Conservation (phyloP, 2,888 invertebrate species). For the Oscheius sp. region DNA sequence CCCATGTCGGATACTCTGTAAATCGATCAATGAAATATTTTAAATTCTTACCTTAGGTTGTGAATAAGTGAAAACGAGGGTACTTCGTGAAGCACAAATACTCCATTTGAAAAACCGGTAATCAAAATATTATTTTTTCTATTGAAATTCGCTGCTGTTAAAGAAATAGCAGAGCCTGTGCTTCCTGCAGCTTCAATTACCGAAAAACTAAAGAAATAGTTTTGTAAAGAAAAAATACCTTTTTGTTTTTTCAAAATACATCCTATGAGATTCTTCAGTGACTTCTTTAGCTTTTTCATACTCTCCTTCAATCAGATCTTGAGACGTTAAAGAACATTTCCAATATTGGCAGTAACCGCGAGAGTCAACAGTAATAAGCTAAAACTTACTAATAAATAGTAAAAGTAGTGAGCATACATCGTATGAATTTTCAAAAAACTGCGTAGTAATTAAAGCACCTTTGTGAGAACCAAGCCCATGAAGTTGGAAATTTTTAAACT, state of each 20-base stretch:
- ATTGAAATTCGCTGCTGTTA: constrained; percentile 87
- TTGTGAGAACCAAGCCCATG: constrained; percentile 85
- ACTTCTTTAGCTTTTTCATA: constrained; percentile 35
- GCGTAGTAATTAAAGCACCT: constrained; percentile 84
- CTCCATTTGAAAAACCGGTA: constrained; percentile 87
- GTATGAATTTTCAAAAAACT: constrained; percentile 85
- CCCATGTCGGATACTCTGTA: constrained; percentile 85
- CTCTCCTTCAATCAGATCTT: constrained; percentile 49
- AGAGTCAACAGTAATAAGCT: constrained; percentile 64
- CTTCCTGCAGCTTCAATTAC: constrained; percentile 61
- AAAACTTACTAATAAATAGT: constrained; percentile 15
- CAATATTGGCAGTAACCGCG: constrained; percentile 59
- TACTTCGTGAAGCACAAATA: constrained; percentile 91
- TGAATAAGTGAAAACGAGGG: constrained; percentile 92
- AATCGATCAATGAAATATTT: neutral
- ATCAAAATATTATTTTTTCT: constrained; percentile 83
- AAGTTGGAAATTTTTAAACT: constrained; percentile 80
- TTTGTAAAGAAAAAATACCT: constrained; percentile 41
- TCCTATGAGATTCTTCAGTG: constrained; percentile 31
- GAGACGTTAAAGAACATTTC: constrained; percentile 49
- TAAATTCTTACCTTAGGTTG: constrained; percentile 75
- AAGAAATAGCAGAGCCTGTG: constrained; percentile 62
- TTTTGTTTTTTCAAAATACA: constrained; percentile 43
- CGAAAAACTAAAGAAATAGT: constrained; percentile 77
- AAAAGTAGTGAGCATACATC: constrained; percentile 78